Evolutionary conservation across 2,888 invertebrate genomes (phyloP).

Genomic region (Epinotia ramella): DNA sequence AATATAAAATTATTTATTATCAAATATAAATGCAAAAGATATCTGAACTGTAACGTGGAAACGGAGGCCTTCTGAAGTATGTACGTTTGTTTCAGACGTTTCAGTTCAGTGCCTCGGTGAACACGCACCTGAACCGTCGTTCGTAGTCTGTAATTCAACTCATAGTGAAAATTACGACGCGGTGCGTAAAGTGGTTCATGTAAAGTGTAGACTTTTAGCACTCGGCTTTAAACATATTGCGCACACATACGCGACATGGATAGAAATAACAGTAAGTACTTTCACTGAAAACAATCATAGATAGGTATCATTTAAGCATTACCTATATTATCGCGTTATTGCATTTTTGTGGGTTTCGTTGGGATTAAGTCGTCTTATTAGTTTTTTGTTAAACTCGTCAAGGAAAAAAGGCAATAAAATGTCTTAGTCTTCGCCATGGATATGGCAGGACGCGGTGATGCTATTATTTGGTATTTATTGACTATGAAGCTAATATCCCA

Average conservation of each 20-base stretch:
- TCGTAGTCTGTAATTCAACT: neutral
- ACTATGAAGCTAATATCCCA: no score
- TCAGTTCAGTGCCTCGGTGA: constrained; percentile 24
- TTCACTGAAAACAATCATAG: neutral
- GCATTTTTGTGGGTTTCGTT: constrained; percentile 29
- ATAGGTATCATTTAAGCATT: neutral
- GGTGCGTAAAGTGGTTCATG: neutral
- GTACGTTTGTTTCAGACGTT: neutral
- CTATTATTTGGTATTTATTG: no score
- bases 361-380: neutral
- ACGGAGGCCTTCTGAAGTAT: neutral
- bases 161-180: neutral
- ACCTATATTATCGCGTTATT: neutral
- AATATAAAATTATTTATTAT: no score
- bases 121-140: neutral
- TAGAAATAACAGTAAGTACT: neutral
- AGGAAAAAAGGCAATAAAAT: neutral
- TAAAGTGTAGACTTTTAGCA: neutral
- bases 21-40: no score
- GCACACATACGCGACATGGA: neutral
- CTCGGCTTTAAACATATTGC: neutral
- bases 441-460: no score
- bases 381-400: neutral
- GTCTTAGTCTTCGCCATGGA: no score
- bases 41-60: neutral